Conservation (phyloP, 2,113 vertebrate genomes). For the Silurus asotus region DNA sequence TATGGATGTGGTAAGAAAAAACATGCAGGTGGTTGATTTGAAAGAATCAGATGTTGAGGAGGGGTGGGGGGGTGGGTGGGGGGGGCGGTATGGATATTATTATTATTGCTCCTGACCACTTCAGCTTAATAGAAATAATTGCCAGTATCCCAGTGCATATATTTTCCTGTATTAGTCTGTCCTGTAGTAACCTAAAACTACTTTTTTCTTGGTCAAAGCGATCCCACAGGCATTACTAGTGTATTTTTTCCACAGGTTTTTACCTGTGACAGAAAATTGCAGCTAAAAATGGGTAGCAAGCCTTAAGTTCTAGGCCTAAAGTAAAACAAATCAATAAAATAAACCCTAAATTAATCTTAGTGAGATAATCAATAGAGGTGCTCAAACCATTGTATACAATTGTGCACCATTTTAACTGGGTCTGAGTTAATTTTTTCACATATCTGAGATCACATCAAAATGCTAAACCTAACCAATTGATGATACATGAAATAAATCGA, state of each 20-base stretch:
- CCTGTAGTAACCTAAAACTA: neutral
- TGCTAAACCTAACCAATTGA: neutral
- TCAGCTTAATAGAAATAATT: neutral
- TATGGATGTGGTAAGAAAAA: too few species aligned
- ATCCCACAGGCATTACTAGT: neutral
- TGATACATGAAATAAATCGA: conserved; percentile 11
- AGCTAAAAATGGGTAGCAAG: neutral
- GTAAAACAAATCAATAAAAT: neutral
- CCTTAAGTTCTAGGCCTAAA: neutral
- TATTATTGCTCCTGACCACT: neutral
- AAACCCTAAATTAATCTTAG: neutral
- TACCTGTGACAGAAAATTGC: neutral
- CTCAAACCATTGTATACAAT: too few species aligned
- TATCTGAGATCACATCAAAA: neutral
- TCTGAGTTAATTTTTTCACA: neutral
- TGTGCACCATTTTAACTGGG: neutral
- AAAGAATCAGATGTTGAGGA: too few species aligned
- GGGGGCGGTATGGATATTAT: too few species aligned
- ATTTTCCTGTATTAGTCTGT: neutral
- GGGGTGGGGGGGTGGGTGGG: too few species aligned
- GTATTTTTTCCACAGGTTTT: neutral
- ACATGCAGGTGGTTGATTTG: too few species aligned
- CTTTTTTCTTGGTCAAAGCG: neutral
- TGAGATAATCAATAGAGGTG: neutral
- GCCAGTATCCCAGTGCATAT: neutral